Base-by-base conservation (phyloP, 92 coral and sea anemone genomes). In the Nematostella vectensis region DNA sequence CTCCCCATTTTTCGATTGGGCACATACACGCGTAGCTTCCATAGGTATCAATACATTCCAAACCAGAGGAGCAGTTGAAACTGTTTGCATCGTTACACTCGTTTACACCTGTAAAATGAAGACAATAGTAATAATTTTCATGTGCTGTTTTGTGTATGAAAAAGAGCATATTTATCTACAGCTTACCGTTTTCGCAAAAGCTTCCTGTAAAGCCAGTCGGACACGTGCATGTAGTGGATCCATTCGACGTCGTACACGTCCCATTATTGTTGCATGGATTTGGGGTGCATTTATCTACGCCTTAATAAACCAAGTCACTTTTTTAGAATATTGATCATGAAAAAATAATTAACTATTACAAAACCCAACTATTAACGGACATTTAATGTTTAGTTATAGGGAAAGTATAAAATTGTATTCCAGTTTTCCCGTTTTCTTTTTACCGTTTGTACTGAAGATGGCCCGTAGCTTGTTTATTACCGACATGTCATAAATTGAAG, bases 21-120 rank as follows among this genome's bases (percentile, higher is more conserved):
- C 73, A 67, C n/a, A 67, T 39, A 31, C 73, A 67, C 13, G 55
- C 65, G 26, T 43, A 57, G 31, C 73, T 39, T n/a, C 73, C 73
- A 48, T 40, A 30, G 1, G 64, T 67, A 23, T 67, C 56, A 10
- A 42, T 6, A 29, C 73, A 67, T 4, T 6, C 17, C 40, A 6
- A 15, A 33, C 15, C 15, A 33, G 40, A 33, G 15, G 64, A 33
- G 27, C 73, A 67, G 1, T 36, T 65, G 29, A 54, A 0, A 18
- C 2, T 20, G 44, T 3, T 19, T 6, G 36, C 22, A 29, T 10
- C 4, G n/a, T n/a, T 6, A 29, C 73, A 67, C 48, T 67, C 73
- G 31, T 67, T 23, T 11, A 56, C 20, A 16, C 56, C 73, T 67
- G 40, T 33, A 33, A 33, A 33, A 6, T 6, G 15, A 33, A 15